Conservation (phyloP, 2,888 invertebrate genomes). For the Drosophila subsilvestris region DNA sequence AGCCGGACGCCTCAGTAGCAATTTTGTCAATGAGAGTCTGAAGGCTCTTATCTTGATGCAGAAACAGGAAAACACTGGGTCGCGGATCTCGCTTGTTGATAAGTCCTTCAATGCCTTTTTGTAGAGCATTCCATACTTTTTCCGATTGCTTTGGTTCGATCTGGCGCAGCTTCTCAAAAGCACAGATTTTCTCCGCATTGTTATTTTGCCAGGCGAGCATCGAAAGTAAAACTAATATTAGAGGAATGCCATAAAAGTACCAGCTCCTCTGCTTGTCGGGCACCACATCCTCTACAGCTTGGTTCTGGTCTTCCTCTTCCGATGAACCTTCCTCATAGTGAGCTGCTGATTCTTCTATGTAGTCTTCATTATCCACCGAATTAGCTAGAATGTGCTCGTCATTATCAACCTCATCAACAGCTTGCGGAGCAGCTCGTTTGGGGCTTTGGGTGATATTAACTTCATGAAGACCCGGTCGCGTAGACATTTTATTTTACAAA, state of each 20-base stretch:
- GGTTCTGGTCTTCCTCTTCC: background rate
- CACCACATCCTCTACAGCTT: background rate
- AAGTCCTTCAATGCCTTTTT: constrained; percentile 66
- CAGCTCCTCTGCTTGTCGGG: background rate
- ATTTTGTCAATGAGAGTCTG: constrained; percentile 65
- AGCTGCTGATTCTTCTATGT: background rate
- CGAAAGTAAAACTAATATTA: background rate
- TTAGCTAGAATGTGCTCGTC: background rate
- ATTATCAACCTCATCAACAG: background rate
- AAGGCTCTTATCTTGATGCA: constrained; percentile 53
- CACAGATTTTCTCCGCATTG: constrained; percentile 50
- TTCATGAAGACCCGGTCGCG: background rate
- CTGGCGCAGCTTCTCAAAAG: constrained; percentile 52
- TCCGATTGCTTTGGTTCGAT: constrained; percentile 56
- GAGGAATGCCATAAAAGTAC: accelerated
- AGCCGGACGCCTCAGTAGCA: constrained; percentile 66
- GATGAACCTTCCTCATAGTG: background rate
- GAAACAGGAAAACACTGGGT: constrained; percentile 77
- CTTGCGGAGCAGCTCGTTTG: background rate
- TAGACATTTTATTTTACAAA: background rate
- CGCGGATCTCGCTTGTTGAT: constrained; percentile 60
- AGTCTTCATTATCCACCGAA: background rate
- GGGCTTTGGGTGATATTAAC: background rate
- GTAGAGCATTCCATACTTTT: constrained; percentile 65
- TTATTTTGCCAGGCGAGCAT: background rate